Evolutionary conservation across 2,797 vertebrate genomes (phyloP).

Genomic region (Lithobates pipiens): DNA sequence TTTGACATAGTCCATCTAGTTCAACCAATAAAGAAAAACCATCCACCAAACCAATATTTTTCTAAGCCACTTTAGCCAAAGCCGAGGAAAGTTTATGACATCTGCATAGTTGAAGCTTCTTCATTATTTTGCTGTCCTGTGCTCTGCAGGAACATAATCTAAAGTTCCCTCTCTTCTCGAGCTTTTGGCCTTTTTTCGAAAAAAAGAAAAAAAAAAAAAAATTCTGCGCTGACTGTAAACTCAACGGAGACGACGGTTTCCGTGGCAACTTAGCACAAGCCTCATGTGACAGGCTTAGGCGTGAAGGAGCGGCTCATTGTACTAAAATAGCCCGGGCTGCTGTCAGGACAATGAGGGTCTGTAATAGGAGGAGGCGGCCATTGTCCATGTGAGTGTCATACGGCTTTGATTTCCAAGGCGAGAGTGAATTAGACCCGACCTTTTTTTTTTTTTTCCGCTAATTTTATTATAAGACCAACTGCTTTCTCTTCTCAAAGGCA

Average conservation of each 20-base stretch:
- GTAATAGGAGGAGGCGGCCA: constrained; percentile 46
- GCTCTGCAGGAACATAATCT: no score
- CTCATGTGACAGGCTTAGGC: background rate
- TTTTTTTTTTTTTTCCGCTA: background rate
- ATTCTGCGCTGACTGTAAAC: no score
- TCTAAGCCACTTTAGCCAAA: no score
- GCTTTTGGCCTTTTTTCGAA: no score
- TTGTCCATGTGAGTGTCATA: constrained; percentile 51
- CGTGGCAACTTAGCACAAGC: constrained; percentile 9
- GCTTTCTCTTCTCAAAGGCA: constrained; percentile 7
- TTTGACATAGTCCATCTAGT: no score
- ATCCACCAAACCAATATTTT: no score
- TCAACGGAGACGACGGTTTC: background rate
- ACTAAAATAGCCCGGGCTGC: constrained; percentile 12
- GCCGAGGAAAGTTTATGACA: no score
- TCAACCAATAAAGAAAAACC: no score
- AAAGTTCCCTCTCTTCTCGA: no score
- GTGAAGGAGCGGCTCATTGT: constrained; percentile 30
- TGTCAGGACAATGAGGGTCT: constrained; percentile 34
- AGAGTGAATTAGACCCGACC: constrained; percentile 17
- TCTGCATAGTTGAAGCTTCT: no score
- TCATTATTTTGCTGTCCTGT: no score
- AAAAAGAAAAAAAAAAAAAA: no score
- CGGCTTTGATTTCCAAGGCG: constrained; percentile 51
- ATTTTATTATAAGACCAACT: constrained; percentile 24